Base-by-base conservation (phyloP, 2,113 vertebrate species). In the Python bivittatus region DNA sequence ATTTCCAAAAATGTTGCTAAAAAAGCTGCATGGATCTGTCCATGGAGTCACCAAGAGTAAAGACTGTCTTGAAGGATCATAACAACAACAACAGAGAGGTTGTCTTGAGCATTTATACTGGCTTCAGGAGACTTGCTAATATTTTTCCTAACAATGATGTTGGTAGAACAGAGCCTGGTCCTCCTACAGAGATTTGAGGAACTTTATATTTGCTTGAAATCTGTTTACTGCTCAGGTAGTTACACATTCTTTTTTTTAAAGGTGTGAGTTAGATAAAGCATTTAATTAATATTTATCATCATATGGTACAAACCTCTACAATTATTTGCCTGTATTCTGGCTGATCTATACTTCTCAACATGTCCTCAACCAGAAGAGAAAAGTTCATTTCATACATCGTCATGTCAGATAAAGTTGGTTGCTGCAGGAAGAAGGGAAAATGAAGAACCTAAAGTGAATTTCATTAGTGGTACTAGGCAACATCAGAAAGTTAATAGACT, bases 371-470 rank as follows among this genome's bases (percentile, higher is more conserved):
- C n/a, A 99, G 98, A 91, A 99, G 98, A 54, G 99, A 99, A 96
- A 99, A 99, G 97, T 99, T 99, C 99, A 99, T 99, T 97, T 99
- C 99, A 7, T 99, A 99, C 99, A 99, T 99, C 1, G 99, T 99
- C 99, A 99, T 99, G 97, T 99, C 99, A 0, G 99, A 99, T 91
- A 99, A 96, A 0, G 99, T 99, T 38, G 99, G 99, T 98, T 99
- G 99, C 99, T 99, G 96, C 87, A 97, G 96, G 94, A 54, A 90
- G 87, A 38, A 90, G 87, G 56, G 94, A 33, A 86, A 12, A 29
- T 0, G 33, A 92, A 68, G 12, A 17, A 42, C 12, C 22, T 33
- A 38, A 38, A 61, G 44, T 64, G 56, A 57, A 38, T 23, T 61
- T 27, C 23, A 10, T 23, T 15, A 10, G 38, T 48, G n/a, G 17